A percentile compares a stretch with the other conserved stretches of the same genome.
phyloP scores from a whole-genome alignment of 2,888 invertebrate species.

The Cataglyphis cursor region DNA sequence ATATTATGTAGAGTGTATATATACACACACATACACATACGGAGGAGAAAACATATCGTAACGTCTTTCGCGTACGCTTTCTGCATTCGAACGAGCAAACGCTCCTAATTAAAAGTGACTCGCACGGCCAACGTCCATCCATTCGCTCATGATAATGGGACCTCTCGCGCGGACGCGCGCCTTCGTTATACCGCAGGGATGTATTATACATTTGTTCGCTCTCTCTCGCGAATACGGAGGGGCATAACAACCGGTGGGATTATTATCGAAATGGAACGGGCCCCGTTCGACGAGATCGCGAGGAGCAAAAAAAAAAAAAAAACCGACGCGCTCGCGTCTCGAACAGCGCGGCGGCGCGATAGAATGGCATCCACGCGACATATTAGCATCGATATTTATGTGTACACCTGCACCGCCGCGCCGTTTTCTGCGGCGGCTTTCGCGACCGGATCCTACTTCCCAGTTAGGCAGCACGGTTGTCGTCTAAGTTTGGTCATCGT shows the following conservation, averaged over 20 bases:
- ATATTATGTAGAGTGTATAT: neutral
- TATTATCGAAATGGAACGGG: conserved; percentile 64
- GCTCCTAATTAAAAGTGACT: conserved; percentile 25
- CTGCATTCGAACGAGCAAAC: neutral
- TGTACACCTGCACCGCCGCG: conserved; percentile 84
- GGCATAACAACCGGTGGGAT: neutral
- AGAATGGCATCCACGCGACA: conserved; percentile 79
- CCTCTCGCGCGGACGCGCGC: conserved; percentile 19
- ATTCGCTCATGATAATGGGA: conserved; percentile 5
- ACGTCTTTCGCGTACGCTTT: neutral
- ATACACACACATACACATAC: neutral
- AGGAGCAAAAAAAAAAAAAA: conserved; percentile 46
- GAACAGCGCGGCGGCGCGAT: conserved; percentile 61
- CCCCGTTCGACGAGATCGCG: conserved; percentile 44
- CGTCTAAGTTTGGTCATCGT: conserved; percentile 86
- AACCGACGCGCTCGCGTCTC: conserved; percentile 45
- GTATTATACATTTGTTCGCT: conserved; percentile 19
- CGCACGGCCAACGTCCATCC: conserved; percentile 9
- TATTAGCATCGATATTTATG: conserved; percentile 86
- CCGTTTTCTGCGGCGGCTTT: conserved; percentile 74
- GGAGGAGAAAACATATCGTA: conserved; percentile 1
- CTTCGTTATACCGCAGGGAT: conserved; percentile 17
- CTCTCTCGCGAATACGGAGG: neutral
- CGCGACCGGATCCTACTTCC: conserved; percentile 86
- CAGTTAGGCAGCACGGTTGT: conserved; percentile 85